phyloP scores from a whole-genome alignment of 1,140 invertebrate species.

The Araneus ventricosus region DNA sequence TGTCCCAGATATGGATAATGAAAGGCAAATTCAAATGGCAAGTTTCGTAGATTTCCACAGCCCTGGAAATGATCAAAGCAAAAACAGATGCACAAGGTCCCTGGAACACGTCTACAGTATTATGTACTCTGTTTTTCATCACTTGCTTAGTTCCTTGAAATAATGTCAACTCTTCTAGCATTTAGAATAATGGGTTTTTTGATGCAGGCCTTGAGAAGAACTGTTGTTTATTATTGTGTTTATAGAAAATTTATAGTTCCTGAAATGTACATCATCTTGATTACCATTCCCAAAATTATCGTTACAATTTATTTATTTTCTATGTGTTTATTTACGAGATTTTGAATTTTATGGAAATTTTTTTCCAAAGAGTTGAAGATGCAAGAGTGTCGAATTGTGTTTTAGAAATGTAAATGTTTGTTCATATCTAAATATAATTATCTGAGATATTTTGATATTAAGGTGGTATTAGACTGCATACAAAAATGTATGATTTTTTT shows the following conservation, averaged over 20 bases:
- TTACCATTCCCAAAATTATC: constrained; percentile 4
- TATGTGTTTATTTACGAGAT: neutral
- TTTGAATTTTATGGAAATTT: neutral
- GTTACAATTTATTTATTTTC: neutral
- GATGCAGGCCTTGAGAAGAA: neutral
- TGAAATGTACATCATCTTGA: neutral
- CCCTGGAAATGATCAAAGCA: neutral
- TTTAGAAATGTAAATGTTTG: neutral
- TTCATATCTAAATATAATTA: neutral
- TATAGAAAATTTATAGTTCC: constrained; percentile 7
- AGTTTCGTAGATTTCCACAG: constrained; percentile 80
- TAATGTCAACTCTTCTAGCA: neutral
- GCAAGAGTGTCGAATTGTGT: neutral
- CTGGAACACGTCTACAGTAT: constrained; percentile 4
- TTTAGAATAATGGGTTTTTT: neutral
- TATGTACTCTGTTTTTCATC: constrained; percentile 15
- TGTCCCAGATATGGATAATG: constrained; percentile 96
- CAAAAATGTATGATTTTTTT: too few relatives aligned
- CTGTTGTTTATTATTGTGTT: neutral
- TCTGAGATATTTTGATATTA: constrained; percentile 21
- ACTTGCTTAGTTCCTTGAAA: constrained; percentile 14
- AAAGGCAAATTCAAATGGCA: constrained; percentile 97
- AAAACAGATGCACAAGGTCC: constrained; percentile 10
- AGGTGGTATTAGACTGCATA: neutral
- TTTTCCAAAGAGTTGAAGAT: neutral